Evolutionary conservation across 2,113 vertebrate genomes (phyloP).

Genomic region (Zosterops japonicus): DNA sequence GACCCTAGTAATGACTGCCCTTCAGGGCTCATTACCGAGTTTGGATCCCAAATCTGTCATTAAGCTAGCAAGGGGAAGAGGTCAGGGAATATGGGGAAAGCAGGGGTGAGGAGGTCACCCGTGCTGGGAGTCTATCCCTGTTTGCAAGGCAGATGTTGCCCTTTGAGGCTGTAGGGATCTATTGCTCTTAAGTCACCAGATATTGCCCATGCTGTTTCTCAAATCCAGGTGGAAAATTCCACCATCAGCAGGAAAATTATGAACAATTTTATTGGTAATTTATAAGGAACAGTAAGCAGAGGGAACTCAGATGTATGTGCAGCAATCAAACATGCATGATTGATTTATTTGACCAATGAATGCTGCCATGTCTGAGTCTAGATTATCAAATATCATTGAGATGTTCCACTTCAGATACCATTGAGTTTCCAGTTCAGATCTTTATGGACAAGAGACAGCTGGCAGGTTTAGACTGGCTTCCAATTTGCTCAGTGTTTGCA

Average conservation of each 20-base stretch:
- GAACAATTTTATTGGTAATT: background rate
- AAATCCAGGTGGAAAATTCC: slow-evolving; percentile 45
- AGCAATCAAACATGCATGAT: background rate
- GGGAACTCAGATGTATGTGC: background rate
- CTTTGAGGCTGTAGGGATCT: background rate
- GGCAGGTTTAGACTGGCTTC: background rate
- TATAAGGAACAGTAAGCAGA: background rate
- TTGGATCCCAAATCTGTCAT: slow-evolving; percentile 49
- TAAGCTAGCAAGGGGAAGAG: slow-evolving; percentile 40
- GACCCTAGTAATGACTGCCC: background rate
- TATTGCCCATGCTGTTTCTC: slow-evolving; percentile 1
- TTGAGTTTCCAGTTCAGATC: background rate
- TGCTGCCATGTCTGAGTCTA: background rate
- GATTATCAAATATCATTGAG: slow-evolving; percentile 6
- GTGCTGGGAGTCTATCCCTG: background rate
- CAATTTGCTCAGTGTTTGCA: background rate
- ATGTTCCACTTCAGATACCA: slow-evolving; percentile 10
- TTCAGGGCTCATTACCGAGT: slow-evolving; percentile 26
- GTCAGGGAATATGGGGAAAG: background rate
- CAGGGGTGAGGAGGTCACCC: slow-evolving; percentile 45
- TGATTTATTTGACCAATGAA: background rate
- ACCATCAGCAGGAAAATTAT: background rate
- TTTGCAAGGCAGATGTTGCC: slow-evolving; percentile 41
- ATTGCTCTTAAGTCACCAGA: slow-evolving; percentile 31
- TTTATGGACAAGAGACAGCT: slow-evolving; percentile 16